Percentiles rank a stretch among this genome's conserved stretches.
Evolutionary conservation across 2,888 invertebrate genomes (phyloP).

Genomic region (Xylophagus ater): DNA sequence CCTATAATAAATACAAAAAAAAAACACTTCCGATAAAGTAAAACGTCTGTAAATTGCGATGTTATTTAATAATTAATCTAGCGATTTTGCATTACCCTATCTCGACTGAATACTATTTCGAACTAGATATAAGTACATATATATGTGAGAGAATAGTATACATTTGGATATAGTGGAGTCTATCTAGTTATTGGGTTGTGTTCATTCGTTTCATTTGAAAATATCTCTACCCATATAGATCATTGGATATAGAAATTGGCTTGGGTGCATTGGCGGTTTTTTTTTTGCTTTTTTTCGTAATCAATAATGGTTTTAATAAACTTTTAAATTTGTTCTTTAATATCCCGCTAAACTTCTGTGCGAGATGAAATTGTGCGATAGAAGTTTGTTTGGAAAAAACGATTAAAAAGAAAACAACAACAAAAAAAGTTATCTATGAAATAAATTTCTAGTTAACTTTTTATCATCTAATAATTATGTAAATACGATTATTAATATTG

Average conservation of each 20-base stretch:
- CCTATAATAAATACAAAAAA: constrained; percentile 15
- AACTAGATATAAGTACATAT: neutral
- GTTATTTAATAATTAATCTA: constrained; percentile 15
- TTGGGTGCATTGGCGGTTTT: too few species aligned
- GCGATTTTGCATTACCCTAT: constrained; percentile 4
- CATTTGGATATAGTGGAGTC: neutral
- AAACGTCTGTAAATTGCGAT: constrained; percentile 16
- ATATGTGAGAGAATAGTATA: neutral
- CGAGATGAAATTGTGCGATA: neutral
- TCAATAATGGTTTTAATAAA: constrained; percentile 15
- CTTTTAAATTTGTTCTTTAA: constrained; percentile 7
- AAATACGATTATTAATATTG: too few species aligned
- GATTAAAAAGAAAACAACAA: too few species aligned
- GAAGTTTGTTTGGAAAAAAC: too few species aligned
- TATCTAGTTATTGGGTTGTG: neutral
- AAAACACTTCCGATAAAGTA: constrained; percentile 16
- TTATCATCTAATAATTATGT: too few species aligned
- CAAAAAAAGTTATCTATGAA: too few species aligned
- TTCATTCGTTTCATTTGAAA: neutral
- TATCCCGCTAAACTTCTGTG: neutral
- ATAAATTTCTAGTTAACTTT: too few species aligned
- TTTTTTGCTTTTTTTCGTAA: too few species aligned
- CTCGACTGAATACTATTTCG: neutral
- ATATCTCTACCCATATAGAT: neutral
- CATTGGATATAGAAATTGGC: neutral